Evolutionary conservation across 30 jellyfish, hydroid and myxozoan genomes (phyloP).

Genomic region (Morbakka virulenta): DNA sequence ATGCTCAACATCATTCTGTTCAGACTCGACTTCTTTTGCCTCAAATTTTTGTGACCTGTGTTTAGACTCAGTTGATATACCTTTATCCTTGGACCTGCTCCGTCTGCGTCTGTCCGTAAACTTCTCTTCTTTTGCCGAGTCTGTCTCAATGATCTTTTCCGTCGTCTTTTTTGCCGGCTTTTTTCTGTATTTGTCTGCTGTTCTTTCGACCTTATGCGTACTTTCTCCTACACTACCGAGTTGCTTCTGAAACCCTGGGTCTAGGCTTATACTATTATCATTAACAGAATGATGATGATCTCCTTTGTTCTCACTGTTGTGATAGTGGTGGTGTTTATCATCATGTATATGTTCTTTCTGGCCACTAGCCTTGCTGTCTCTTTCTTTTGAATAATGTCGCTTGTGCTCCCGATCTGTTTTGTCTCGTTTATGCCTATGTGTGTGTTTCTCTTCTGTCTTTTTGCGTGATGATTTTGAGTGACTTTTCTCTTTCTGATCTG

Average conservation of each 20-base stretch:
- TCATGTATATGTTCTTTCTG: no score
- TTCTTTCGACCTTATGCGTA: background rate
- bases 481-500: conserved; percentile 4
- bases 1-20: background rate
- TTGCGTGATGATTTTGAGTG: background rate
- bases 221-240: no score
- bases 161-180: background rate
- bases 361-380: no score
- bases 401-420: no score
- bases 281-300: no score
- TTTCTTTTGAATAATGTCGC: no score
- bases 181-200: background rate
- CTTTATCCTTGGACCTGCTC: background rate
- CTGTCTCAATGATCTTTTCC: background rate
- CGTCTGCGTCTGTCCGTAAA: background rate
- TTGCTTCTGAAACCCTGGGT: no score
- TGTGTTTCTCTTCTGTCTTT: no score
- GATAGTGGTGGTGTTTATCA: no score
- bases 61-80: background rate
- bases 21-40: background rate
- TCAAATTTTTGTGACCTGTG: background rate
- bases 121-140: background rate
- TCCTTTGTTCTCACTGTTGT: no score
- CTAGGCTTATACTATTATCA: no score
- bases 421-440: no score